Evolutionary conservation across 1,140 invertebrate genomes (phyloP).

Genomic region (Drosophila carrolli): DNA sequence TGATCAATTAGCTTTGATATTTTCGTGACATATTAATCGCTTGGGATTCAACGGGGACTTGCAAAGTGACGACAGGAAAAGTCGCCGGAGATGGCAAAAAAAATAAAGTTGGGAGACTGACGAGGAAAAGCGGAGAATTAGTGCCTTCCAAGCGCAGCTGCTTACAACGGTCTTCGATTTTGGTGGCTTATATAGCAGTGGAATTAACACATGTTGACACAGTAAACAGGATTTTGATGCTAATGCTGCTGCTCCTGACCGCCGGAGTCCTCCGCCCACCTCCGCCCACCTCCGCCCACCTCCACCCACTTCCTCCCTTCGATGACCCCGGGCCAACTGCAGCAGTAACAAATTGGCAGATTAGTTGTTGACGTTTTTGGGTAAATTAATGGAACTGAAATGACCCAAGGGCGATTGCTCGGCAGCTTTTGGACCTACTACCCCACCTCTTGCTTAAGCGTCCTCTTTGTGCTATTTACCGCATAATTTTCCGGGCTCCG

Average conservation of each 20-base stretch:
- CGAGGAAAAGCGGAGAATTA: slow-evolving; percentile 9
- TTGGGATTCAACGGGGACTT: slow-evolving; percentile 28
- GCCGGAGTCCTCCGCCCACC: slow-evolving; percentile 12
- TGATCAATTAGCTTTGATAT: slow-evolving; percentile 82
- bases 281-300: neutral
- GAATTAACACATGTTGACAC: slow-evolving; percentile 83
- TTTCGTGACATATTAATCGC: slow-evolving; percentile 79
- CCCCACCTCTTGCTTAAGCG: slow-evolving; percentile 2
- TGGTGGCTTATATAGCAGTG: slow-evolving; percentile 51
- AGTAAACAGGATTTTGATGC: slow-evolving; percentile 81
- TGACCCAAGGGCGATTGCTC: slow-evolving; percentile 55
- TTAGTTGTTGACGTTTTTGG: slow-evolving; percentile 80
- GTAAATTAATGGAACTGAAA: slow-evolving; percentile 78
- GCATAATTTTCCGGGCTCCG: slow-evolving; percentile 64
- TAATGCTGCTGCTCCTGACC: slow-evolving; percentile 37
- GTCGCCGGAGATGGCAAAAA: slow-evolving; percentile 42
- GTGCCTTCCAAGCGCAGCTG: slow-evolving; percentile 31
- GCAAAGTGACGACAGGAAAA: slow-evolving; percentile 59
- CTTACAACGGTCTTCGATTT: slow-evolving; percentile 68
- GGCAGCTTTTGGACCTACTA: slow-evolving; percentile 11
- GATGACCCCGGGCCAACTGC: slow-evolving; percentile 34
- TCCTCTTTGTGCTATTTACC: slow-evolving; percentile 56
- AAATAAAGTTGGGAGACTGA: slow-evolving; percentile 39
- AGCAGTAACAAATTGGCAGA: slow-evolving; percentile 76
- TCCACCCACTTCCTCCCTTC: neutral